Evolutionary conservation across 2,888 invertebrate genomes (phyloP).

Genomic region (Hipparchia sbordonii): DNA sequence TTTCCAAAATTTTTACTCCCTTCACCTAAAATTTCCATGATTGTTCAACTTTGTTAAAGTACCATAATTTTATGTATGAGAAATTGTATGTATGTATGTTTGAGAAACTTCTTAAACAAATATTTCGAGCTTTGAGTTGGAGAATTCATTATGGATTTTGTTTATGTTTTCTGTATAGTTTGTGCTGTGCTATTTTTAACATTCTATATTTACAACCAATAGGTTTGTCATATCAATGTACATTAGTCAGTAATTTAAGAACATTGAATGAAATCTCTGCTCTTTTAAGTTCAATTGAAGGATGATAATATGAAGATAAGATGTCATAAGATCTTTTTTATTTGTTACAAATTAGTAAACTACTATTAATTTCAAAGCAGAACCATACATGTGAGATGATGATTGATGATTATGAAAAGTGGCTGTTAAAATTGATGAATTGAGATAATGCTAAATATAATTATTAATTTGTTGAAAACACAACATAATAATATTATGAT

Average conservation of each 20-base stretch:
- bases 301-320: background rate
- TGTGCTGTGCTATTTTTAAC: background rate
- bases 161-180: background rate
- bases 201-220: conserved; percentile 4
- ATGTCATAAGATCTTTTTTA: conserved; percentile 15
- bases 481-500: too few relatives aligned
- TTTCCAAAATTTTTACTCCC: too few relatives aligned
- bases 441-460: too few relatives aligned
- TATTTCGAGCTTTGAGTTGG: too few relatives aligned
- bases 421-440: too few relatives aligned
- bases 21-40: too few relatives aligned
- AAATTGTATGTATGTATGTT: too few relatives aligned
- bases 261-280: conserved; percentile 4
- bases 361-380: background rate
- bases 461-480: too few relatives aligned
- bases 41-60: too few relatives aligned
- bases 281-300: conserved; percentile 18
- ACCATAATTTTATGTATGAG: too few relatives aligned
- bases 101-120: too few relatives aligned
- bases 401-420: background rate
- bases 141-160: background rate
- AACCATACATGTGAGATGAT: background rate
- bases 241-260: conserved; percentile 22
- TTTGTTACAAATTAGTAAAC: background rate
- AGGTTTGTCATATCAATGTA: background rate